Base-by-base conservation (phyloP, 2,797 vertebrate species). In the Carcharodon carcharias region DNA sequence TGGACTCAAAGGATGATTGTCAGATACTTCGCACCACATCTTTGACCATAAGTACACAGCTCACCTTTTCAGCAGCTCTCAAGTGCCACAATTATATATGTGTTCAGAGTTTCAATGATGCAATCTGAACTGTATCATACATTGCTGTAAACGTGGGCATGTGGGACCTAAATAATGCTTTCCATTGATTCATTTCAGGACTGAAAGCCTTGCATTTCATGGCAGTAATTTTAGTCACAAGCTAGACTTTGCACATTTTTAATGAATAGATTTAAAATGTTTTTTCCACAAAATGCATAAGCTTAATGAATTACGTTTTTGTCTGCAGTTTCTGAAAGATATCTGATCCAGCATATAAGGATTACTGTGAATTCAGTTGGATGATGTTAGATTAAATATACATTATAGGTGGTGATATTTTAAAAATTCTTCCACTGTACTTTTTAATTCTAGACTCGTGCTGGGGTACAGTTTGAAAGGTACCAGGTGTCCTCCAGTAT, bases 151-250 rank as follows among this genome's bases (percentile, higher is more conserved):
- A 91, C 54, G 16, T 61, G 58, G 88, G 56, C 14, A 56, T 61
- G 54, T 61, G 16, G 54, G 16, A 61, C 16, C 12, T n/a, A n/a
- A 58, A 61, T 61, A 91, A 91, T 91, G 88, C 21, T 61, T 61
- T 91, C 28, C 88, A 91, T 91, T 91, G 26, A 91, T 91, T 91
- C 28, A 91, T 91, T 91, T 88, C 87, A 28, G 50, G 87, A 56
- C 21, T 88, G 54, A 88, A 50, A 56, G 87, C 23, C 23, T 88
- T 88, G 50, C 11, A 88, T 88, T 88, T 61, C 56, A 16, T 91
- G 56, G 2, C 54, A 26, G 28, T 58, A 61, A 91, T 61, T 91
- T 61, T 61, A n/a, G 54, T n/a, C 12, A 14, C 5, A 91, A 91
- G 31, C 54, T 58, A 3, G 88, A 91, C 18, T 54, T 54, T 8